Evolutionary conservation across 2,888 invertebrate species (phyloP).

Genomic region (Eupithecia pulchellata): DNA sequence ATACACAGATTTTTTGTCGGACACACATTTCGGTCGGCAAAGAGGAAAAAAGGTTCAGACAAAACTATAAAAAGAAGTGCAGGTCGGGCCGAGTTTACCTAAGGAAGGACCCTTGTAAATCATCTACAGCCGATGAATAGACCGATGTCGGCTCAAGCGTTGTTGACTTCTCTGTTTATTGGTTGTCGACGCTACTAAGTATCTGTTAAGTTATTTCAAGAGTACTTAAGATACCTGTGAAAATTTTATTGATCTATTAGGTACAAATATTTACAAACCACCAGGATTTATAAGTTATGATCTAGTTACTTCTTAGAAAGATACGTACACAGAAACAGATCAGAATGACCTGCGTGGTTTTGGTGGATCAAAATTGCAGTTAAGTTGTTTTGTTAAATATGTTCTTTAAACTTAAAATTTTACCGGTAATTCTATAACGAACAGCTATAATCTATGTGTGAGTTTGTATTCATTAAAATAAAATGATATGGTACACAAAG

Average conservation of each 20-base stretch:
- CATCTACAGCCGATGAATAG: conserved; percentile 81
- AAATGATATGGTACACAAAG: conserved; percentile 68
- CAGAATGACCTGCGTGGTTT: background rate
- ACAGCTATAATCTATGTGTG: conserved; percentile 47
- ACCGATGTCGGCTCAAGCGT: conserved; percentile 72
- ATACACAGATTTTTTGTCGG: conserved; percentile 78
- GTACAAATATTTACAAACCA: conserved; percentile 41
- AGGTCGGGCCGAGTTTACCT: conserved; percentile 82
- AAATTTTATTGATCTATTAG: conserved; percentile 50
- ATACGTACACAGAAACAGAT: background rate
- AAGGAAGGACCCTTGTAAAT: conserved; percentile 85
- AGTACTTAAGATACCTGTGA: conserved; percentile 64
- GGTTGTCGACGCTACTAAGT: conserved; percentile 79
- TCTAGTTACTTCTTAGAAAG: background rate
- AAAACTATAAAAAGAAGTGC: conserved; percentile 83
- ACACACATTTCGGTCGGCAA: conserved; percentile 79
- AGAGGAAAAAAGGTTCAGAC: conserved; percentile 78
- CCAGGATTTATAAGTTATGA: background rate
- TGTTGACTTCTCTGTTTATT: conserved; percentile 83
- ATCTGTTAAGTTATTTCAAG: conserved; percentile 76
- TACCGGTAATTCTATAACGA: conserved; percentile 35
- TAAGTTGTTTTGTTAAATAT: background rate
- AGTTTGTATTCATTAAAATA: conserved; percentile 67
- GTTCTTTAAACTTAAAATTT: conserved; percentile 23
- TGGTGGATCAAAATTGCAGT: background rate